Percentiles rank a stretch among this genome's conserved stretches.
phyloP scores from a whole-genome alignment of 1,140 invertebrate genomes.

The Drosophila leontia region DNA sequence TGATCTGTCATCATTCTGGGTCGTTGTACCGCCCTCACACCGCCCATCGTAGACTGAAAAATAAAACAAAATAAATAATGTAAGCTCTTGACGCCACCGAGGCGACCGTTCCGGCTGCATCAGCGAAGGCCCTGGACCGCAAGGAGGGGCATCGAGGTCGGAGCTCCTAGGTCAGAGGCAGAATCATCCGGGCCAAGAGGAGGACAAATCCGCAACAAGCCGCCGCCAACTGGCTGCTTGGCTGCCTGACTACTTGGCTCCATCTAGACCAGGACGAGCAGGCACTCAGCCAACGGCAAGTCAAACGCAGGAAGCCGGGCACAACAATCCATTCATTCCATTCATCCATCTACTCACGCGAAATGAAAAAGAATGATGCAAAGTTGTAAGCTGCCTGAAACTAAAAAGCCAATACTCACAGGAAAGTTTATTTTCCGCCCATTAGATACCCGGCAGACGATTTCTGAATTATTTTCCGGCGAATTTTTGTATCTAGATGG shows the following conservation, averaged over 20 bases:
- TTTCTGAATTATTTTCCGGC: not conserved
- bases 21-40: constrained; percentile 14
- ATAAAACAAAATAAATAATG: constrained; percentile 60
- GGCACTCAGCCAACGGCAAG: constrained; percentile 29
- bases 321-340: constrained; percentile 52
- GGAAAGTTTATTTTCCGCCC: constrained; percentile 25
- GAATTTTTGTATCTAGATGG: not conserved
- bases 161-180: constrained; percentile 1
- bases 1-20: constrained; percentile 50
- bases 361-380: constrained; percentile 65
- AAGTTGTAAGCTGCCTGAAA: constrained; percentile 43
- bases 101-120: constrained; percentile 37
- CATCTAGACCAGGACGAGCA: constrained; percentile 30
- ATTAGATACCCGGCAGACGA: constrained; percentile 17
- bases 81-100: constrained; percentile 47
- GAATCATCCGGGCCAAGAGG: constrained; percentile 31
- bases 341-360: constrained; percentile 43
- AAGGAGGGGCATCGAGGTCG: constrained; percentile 3
- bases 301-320: constrained; percentile 36
- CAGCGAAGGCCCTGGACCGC: constrained; percentile 1
- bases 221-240: constrained; percentile 36
- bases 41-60: constrained; percentile 22
- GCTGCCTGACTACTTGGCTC: constrained; percentile 26
- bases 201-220: constrained; percentile 53
- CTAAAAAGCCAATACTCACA: constrained; percentile 28